Conservation (phyloP, 2,888 invertebrate species). For the Calliopum simillimum region DNA sequence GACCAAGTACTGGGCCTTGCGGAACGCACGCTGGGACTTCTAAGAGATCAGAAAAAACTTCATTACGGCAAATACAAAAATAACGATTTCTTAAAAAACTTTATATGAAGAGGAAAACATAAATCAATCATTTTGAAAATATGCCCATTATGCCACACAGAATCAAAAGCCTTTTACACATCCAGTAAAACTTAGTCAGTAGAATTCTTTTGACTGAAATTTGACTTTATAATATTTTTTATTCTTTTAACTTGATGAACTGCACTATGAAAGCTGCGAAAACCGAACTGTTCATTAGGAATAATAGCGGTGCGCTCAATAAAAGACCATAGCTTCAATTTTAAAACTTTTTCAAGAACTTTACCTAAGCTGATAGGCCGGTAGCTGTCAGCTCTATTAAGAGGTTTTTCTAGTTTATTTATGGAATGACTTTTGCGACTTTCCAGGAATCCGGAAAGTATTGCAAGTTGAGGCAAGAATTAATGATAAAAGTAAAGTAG, state of each 20-base stretch:
- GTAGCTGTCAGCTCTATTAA: not conserved
- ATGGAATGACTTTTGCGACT: not conserved
- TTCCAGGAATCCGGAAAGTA: no score
- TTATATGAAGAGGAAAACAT: not conserved
- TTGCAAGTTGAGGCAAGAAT: no score
- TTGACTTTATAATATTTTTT: not conserved
- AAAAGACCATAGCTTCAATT: not conserved
- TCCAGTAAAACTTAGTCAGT: not conserved
- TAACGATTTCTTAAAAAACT: no score
- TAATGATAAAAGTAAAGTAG: no score
- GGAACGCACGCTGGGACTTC: slow-evolving; percentile 1
- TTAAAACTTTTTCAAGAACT: not conserved
- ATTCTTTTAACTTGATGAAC: slow-evolving; percentile 8
- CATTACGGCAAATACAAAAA: no score
- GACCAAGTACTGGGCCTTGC: no score
- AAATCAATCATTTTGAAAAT: not conserved
- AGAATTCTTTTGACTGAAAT: no score
- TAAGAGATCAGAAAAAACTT: no score
- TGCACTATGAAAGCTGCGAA: not conserved
- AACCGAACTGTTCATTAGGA: slow-evolving; percentile 1
- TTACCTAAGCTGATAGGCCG: not conserved
- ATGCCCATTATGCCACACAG: no score
- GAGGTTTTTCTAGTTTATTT: not conserved
- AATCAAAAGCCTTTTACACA: no score
- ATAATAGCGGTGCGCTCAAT: not conserved